Evolutionary conservation across 2,797 vertebrate genomes (phyloP).

Genomic region (Eutrigla gurnardus): DNA sequence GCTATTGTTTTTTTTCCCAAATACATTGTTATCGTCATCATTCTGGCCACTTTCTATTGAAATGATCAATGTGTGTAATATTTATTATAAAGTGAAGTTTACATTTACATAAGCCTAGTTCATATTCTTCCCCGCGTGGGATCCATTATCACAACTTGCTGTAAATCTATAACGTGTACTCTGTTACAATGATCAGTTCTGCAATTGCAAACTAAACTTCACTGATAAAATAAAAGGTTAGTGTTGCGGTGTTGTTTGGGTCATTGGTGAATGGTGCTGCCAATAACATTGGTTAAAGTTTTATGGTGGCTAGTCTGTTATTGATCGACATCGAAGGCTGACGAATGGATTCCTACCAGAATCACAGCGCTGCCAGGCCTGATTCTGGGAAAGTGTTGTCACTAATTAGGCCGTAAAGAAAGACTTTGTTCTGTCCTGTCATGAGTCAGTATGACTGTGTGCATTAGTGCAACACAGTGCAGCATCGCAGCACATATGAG

Average conservation of each 20-base stretch:
- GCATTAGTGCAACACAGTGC: constrained; percentile 1
- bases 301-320: not conserved
- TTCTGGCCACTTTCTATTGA: too few relatives aligned
- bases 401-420: constrained; percentile 38
- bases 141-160: too few relatives aligned
- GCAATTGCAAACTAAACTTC: not conserved
- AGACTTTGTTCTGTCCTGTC: not conserved
- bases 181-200: not conserved
- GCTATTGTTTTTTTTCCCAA: too few relatives aligned
- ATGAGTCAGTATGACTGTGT: constrained; percentile 56
- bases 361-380: not conserved
- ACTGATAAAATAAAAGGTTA: not conserved
- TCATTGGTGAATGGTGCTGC: not conserved
- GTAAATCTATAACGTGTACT: too few relatives aligned
- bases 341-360: constrained; percentile 11
- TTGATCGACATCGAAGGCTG: constrained; percentile 10
- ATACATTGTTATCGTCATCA: too few relatives aligned
- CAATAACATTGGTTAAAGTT: not conserved
- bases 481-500: not conserved
- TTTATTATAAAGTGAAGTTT: too few relatives aligned
- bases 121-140: too few relatives aligned
- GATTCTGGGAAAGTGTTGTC: constrained; percentile 36
- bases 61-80: too few relatives aligned
- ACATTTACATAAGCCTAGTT: too few relatives aligned
- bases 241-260: not conserved